Conservation (phyloP, 2,888 invertebrate species). For the Ephialtes manifestator region DNA sequence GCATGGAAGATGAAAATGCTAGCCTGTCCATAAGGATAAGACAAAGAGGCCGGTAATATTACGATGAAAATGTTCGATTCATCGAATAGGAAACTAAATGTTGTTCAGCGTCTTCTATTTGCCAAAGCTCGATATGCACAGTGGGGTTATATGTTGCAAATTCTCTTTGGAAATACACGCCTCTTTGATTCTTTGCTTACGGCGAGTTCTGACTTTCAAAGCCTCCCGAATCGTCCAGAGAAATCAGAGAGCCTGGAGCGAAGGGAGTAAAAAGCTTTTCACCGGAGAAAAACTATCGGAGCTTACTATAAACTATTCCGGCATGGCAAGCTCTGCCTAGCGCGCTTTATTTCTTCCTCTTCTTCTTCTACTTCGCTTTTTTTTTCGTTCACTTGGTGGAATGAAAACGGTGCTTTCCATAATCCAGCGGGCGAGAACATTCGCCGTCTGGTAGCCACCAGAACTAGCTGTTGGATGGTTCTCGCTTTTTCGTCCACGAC, state of each 20-base stretch:
- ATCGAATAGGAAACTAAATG: constrained; percentile 10
- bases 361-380: not conserved
- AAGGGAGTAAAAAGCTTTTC: constrained; percentile 42
- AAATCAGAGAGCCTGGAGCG: constrained; percentile 13
- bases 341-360: constrained; percentile 33
- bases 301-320: constrained; percentile 66
- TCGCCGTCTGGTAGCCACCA: constrained; percentile 26
- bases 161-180: constrained; percentile 6
- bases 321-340: constrained; percentile 23
- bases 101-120: constrained; percentile 13
- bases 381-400: constrained; percentile 44
- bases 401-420: constrained; percentile 63
- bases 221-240: constrained; percentile 31
- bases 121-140: not conserved
- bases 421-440: constrained; percentile 52
- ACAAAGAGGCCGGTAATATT: constrained; percentile 23
- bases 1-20: not conserved
- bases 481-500: constrained; percentile 48
- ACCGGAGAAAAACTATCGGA: constrained; percentile 53
- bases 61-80: constrained; percentile 50
- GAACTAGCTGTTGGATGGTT: constrained; percentile 42
- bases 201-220: constrained; percentile 44
- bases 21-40: not conserved
- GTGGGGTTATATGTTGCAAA: not conserved
- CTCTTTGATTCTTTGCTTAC: constrained; percentile 3